A percentile compares a stretch with the other conserved stretches of the same genome.
Conservation (phyloP, 2,888 invertebrate species). For the Brachyptera risi region DNA sequence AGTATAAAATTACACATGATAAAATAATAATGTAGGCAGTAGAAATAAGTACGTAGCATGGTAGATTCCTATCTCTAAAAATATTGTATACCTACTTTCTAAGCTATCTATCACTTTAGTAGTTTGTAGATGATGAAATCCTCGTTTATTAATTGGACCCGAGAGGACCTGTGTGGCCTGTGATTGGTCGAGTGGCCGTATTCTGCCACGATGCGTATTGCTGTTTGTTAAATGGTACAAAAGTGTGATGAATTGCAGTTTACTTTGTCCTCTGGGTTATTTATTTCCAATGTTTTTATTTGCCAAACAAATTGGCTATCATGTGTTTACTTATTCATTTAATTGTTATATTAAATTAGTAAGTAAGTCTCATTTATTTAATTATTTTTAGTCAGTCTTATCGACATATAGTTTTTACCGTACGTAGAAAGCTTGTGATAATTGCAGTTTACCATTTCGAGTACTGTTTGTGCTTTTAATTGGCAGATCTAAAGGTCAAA, state of each 20-base stretch:
- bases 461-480: slow-evolving; percentile 33
- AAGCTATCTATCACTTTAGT: slow-evolving; percentile 29
- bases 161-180: slow-evolving; percentile 23
- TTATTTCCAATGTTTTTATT: slow-evolving; percentile 28
- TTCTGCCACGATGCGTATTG: not conserved
- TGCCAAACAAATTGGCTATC: slow-evolving; percentile 4
- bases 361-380: slow-evolving; percentile 29
- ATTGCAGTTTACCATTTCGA: slow-evolving; percentile 30
- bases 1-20: no score
- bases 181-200: not conserved
- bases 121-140: slow-evolving; percentile 21
- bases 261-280: slow-evolving; percentile 22
- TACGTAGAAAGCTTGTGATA: slow-evolving; percentile 32
- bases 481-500: slow-evolving; percentile 17
- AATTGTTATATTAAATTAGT: slow-evolving; percentile 32
- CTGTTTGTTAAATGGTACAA: not conserved
- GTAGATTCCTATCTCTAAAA: slow-evolving; percentile 26
- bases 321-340: slow-evolving; percentile 32
- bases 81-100: slow-evolving; percentile 32
- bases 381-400: slow-evolving; percentile 29
- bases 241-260: no score
- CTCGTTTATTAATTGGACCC: slow-evolving; percentile 23
- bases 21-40: slow-evolving; percentile 18
- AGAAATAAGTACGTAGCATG: slow-evolving; percentile 30
- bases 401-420: slow-evolving; percentile 28